Percentiles rank a stretch among this genome's conserved stretches.
phyloP scores from a whole-genome alignment of 2,888 invertebrate genomes.

The Anthophora plumipes region DNA sequence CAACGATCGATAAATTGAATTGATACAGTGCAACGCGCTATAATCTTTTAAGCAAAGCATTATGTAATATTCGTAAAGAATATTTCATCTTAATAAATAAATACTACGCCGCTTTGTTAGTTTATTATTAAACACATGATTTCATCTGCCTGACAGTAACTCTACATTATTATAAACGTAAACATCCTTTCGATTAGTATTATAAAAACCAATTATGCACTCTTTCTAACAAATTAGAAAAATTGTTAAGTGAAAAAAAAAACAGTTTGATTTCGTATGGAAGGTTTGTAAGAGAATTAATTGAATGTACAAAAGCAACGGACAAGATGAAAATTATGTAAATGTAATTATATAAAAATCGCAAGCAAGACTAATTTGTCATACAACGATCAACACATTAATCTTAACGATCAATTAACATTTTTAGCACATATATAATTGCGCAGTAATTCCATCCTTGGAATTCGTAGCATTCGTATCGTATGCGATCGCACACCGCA shows the following conservation, averaged over 20 bases:
- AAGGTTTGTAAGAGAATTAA: not conserved
- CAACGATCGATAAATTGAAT: constrained; percentile 32
- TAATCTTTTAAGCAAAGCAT: not conserved
- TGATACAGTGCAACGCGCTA: not conserved
- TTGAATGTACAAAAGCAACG: not conserved
- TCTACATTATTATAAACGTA: not conserved
- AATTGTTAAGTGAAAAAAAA: not conserved
- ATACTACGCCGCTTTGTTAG: not conserved
- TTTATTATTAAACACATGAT: not conserved
- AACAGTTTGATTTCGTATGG: not conserved
- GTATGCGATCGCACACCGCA: constrained; percentile 12
- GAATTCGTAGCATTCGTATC: constrained; percentile 33
- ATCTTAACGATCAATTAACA: constrained; percentile 35
- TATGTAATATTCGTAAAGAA: not conserved
- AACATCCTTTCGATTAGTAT: not conserved
- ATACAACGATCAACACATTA: constrained; percentile 19
- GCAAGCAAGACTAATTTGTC: not conserved
- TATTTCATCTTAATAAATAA: not conserved
- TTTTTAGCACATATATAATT: constrained; percentile 12
- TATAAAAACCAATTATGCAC: not conserved
- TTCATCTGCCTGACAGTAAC: not conserved
- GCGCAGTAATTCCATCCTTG: constrained; percentile 23
- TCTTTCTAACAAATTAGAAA: not conserved
- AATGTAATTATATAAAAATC: not conserved
- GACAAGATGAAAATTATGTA: not conserved